Evolutionary conservation across 2,797 vertebrate genomes (phyloP).

Genomic region (Threskiornis aethiopicus): DNA sequence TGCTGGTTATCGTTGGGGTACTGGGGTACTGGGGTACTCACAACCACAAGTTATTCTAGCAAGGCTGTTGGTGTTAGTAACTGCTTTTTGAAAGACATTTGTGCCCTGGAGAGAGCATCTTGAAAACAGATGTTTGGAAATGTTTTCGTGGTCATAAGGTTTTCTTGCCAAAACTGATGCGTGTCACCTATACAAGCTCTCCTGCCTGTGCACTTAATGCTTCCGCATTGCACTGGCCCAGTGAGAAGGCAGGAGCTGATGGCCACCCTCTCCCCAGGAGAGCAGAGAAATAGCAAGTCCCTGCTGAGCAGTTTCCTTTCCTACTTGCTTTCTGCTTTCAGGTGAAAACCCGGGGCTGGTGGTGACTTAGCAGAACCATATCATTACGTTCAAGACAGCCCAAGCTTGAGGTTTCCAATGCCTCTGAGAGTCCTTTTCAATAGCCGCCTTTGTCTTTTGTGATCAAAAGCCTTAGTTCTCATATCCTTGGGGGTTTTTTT

Average conservation of each 20-base stretch:
- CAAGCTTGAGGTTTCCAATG: not conserved
- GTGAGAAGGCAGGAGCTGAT: not conserved
- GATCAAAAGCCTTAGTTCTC: not conserved
- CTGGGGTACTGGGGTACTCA: not conserved
- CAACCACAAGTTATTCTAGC: not conserved
- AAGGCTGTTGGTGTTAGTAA: not conserved
- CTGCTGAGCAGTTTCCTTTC: not conserved
- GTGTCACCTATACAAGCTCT: not conserved
- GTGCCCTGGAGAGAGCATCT: not conserved
- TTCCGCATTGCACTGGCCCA: not conserved
- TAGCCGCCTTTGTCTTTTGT: not conserved
- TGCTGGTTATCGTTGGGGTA: rapidly evolving
- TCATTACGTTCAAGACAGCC: not conserved
- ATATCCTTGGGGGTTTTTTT: not conserved
- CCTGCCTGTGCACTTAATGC: not conserved
- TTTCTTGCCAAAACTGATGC: not conserved
- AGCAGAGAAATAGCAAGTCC: not conserved
- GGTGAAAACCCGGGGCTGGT: not conserved
- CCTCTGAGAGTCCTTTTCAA: not conserved
- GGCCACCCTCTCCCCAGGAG: not conserved
- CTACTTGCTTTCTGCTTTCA: not conserved
- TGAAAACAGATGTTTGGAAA: not conserved
- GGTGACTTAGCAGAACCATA: not conserved
- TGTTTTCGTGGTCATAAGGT: rapidly evolving
- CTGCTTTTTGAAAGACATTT: not conserved